A percentile compares a stretch with the other conserved stretches of the same genome.
Evolutionary conservation across 2,888 invertebrate genomes (phyloP).

Genomic region (Drosophila niveifrons): DNA sequence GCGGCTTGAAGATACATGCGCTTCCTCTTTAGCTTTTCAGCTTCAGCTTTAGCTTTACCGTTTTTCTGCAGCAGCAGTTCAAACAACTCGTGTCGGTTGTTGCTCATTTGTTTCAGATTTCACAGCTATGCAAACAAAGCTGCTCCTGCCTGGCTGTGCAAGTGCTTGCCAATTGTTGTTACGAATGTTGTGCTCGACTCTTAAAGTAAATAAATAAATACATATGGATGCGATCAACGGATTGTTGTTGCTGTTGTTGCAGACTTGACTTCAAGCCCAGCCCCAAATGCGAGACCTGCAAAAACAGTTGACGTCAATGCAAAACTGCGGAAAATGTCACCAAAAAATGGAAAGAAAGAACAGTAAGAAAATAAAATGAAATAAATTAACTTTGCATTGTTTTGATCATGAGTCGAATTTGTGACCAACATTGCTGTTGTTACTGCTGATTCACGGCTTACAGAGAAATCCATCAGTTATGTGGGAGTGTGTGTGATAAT

Average conservation of each 20-base stretch:
- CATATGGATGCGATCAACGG: slow-evolving; percentile 16
- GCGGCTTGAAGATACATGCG: slow-evolving; percentile 75
- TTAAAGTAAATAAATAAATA: slow-evolving; percentile 52
- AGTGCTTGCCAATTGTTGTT: slow-evolving; percentile 63
- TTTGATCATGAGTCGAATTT: slow-evolving; percentile 36
- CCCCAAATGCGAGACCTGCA: slow-evolving; percentile 41
- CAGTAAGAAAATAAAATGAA: slow-evolving; percentile 19
- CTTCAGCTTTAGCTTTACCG: slow-evolving; percentile 64
- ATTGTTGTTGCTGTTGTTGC: slow-evolving; percentile 1
- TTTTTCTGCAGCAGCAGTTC: slow-evolving; percentile 38
- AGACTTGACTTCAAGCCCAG: slow-evolving; percentile 2
- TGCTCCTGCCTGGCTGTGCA: slow-evolving; percentile 52
- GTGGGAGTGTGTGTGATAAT: slow-evolving; percentile 9
- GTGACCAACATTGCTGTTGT: slow-evolving; percentile 18
- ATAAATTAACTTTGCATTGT: slow-evolving; percentile 29
- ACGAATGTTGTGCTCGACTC: slow-evolving; percentile 36
- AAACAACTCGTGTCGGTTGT: slow-evolving; percentile 33
- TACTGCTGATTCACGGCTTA: slow-evolving; percentile 57
- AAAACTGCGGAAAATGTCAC: slow-evolving; percentile 47
- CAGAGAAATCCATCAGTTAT: slow-evolving; percentile 47
- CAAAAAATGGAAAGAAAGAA: slow-evolving; percentile 16
- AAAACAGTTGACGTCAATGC: slow-evolving; percentile 68
- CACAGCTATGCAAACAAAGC: slow-evolving; percentile 75
- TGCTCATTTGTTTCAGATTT: slow-evolving; percentile 40
- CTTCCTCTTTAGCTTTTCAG: slow-evolving; percentile 69